These are phyloP conservation scores for Synergus laeviventris DNA, from an alignment of 2,888 invertebrate species.

Conservation along the genomic window DNA sequence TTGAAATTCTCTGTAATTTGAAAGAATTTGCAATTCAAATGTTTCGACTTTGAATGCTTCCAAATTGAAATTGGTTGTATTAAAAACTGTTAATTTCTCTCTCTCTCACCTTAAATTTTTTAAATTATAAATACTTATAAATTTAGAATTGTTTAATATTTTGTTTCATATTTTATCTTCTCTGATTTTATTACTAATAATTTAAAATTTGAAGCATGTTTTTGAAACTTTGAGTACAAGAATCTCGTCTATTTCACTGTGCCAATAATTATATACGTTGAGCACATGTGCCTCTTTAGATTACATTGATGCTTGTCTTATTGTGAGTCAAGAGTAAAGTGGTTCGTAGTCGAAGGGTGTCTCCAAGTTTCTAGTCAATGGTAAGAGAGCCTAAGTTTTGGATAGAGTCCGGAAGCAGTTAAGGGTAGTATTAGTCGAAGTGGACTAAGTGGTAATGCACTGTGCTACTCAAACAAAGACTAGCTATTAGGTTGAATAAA, in stretches of 20 bases:
- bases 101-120: too few relatives aligned
- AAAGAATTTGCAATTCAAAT: too few relatives aligned
- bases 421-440: background rate
- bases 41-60: too few relatives aligned
- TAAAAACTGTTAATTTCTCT: too few relatives aligned
- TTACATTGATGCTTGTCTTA: background rate
- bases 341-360: background rate
- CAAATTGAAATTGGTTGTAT: too few relatives aligned
- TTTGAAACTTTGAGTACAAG: background rate
- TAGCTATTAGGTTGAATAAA: background rate
- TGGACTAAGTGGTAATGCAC: background rate
- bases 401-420: conserved; percentile 1
- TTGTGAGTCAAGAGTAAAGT: background rate
- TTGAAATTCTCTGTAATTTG: too few relatives aligned
- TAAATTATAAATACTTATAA: too few relatives aligned
- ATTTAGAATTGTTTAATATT: too few relatives aligned
- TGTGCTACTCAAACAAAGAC: conserved; percentile 1
- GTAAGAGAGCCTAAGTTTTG: background rate
- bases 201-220: background rate
- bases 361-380: background rate
- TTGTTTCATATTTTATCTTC: too few relatives aligned
- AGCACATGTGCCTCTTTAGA: background rate
- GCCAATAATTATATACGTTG: background rate
- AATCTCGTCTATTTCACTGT: background rate
- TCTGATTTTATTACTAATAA: too few relatives aligned